A percentile compares a stretch with the other conserved stretches of the same genome.
phyloP scores from a whole-genome alignment of 2,113 vertebrate species.

The Heterocephalus glaber region DNA sequence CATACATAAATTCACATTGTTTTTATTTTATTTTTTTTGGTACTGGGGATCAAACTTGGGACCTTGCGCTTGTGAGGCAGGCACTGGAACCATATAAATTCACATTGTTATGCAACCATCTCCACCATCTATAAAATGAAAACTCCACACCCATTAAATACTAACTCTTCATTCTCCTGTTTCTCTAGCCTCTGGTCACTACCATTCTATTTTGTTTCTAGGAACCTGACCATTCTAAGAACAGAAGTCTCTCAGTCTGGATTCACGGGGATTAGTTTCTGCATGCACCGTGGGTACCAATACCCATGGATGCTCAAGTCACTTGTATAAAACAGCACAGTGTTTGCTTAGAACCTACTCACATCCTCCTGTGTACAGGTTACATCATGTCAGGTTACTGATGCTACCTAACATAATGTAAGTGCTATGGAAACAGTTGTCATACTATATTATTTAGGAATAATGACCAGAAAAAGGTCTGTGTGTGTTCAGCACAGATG shows the following conservation, averaged over 20 bases:
- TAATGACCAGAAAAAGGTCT: not conserved
- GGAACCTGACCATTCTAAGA: not conserved
- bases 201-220: not conserved
- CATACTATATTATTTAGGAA: not conserved
- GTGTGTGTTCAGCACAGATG: not conserved
- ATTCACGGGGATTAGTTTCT: not conserved
- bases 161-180: not conserved
- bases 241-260: not conserved
- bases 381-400: not conserved
- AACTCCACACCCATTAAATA: not conserved
- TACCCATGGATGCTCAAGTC: not conserved
- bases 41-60: too few relatives aligned
- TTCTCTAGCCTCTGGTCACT: not conserved
- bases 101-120: not conserved
- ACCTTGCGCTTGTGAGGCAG: too few relatives aligned
- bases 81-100: too few relatives aligned
- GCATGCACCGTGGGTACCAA: not conserved
- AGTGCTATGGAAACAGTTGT: not conserved
- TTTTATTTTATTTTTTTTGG: too few relatives aligned
- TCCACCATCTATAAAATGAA: not conserved
- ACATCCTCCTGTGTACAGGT: not conserved
- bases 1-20: not conserved
- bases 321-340: not conserved
- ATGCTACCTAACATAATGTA: not conserved
- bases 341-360: not conserved